Evolutionary conservation across 1,140 invertebrate genomes (phyloP).

Genomic region (Delia radicum): DNA sequence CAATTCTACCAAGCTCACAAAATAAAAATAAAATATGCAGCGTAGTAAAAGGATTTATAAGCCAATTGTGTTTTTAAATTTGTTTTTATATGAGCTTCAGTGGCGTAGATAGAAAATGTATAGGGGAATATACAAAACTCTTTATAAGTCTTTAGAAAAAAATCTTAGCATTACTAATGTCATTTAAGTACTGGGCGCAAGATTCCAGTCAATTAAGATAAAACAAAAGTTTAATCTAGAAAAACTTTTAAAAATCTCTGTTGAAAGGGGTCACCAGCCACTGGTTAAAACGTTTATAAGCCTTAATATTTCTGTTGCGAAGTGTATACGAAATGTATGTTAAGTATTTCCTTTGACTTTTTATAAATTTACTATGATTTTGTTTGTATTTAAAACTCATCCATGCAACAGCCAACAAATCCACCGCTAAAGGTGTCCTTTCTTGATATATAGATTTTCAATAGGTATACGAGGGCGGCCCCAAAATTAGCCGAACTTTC

Average conservation of each 20-base stretch:
- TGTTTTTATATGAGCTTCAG: neutral
- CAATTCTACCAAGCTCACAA: neutral
- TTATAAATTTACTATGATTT: neutral
- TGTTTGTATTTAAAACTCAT: neutral
- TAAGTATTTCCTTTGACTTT: neutral
- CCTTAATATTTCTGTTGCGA: neutral
- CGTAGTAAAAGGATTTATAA: neutral
- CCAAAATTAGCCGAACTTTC: too few species aligned
- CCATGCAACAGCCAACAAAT: neutral
- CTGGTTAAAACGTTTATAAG: neutral
- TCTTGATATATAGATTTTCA: too few species aligned
- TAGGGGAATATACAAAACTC: too few species aligned
- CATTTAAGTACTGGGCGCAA: too few species aligned
- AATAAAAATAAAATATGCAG: neutral
- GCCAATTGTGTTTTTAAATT: neutral
- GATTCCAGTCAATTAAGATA: neutral
- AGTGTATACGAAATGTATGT: neutral
- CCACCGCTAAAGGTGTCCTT: neutral
- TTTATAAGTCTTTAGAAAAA: too few species aligned
- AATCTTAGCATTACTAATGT: too few species aligned
- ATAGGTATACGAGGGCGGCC: too few species aligned
- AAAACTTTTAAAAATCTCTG: too few species aligned
- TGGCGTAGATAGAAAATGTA: too few species aligned
- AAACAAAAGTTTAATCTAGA: too few species aligned
- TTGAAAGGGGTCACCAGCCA: too few species aligned